A percentile compares a stretch with the other conserved stretches of the same genome.
These are phyloP conservation scores for Rhea americana DNA, from an alignment of 2,113 vertebrate genomes.

Conservation along the genomic window DNA sequence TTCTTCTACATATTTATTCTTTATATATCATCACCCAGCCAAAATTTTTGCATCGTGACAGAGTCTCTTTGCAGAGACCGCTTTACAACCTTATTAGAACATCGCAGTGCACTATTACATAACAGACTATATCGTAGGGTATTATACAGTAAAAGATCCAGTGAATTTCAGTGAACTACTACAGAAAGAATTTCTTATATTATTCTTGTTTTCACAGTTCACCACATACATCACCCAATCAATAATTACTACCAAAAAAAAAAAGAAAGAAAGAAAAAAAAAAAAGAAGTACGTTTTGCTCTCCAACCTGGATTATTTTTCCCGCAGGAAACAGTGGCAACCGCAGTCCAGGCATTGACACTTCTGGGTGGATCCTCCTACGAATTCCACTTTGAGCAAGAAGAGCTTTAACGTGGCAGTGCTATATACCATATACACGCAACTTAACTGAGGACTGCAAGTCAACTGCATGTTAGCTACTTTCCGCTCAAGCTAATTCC, in stretches of 20 bases:
- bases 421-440: not conserved
- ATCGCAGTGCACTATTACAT: not conserved
- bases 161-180: not conserved
- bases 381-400: not conserved
- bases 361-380: conserved; percentile 6
- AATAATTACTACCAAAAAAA: not conserved
- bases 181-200: not conserved
- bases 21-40: not conserved
- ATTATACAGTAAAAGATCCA: not conserved
- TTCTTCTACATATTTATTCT: not conserved
- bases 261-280: not conserved
- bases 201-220: not conserved
- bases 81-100: not conserved
- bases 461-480: not conserved
- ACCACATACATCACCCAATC: not conserved
- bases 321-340: not conserved
- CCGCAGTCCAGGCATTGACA: not conserved
- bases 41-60: not conserved
- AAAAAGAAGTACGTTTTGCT: not conserved
- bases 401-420: rapidly evolving
- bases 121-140: not conserved
- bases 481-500: conserved; percentile 54
- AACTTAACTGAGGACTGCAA: not conserved
- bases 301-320: conserved; percentile 44
- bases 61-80: not conserved